phyloP scores from a whole-genome alignment of 2,797 vertebrate genomes.

The Tadarida brasiliensis region DNA sequence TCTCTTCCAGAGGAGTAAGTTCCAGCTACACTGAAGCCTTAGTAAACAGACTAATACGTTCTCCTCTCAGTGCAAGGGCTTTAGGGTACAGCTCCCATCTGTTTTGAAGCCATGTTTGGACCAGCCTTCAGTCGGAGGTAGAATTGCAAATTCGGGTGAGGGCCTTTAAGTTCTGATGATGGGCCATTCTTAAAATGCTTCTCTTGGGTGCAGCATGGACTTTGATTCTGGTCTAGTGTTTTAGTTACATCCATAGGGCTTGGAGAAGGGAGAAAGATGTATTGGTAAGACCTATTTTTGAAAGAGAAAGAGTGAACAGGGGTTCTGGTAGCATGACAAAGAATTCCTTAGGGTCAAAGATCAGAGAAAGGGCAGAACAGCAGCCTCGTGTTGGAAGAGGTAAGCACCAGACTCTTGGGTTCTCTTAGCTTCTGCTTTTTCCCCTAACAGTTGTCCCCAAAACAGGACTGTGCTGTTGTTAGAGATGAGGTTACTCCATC shows the following conservation, averaged over 20 bases:
- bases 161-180: background rate
- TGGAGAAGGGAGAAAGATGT: background rate
- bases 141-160: background rate
- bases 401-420: background rate
- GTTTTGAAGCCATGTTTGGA: background rate
- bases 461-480: background rate
- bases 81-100: background rate
- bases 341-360: background rate
- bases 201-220: background rate
- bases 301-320: background rate
- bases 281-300: background rate
- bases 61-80: background rate
- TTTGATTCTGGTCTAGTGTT: background rate
- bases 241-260: background rate
- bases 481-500: background rate
- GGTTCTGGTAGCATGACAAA: background rate
- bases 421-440: slow-evolving; percentile 5
- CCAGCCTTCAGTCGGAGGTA: background rate
- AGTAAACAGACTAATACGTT: background rate
- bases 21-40: background rate
- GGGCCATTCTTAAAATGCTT: too few relatives aligned
- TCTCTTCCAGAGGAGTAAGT: background rate
- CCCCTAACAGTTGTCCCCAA: background rate
- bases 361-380: background rate
- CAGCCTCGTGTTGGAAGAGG: background rate